Evolutionary conservation across 2,113 vertebrate species (phyloP).

Genomic region (Oostethus manadensis): DNA sequence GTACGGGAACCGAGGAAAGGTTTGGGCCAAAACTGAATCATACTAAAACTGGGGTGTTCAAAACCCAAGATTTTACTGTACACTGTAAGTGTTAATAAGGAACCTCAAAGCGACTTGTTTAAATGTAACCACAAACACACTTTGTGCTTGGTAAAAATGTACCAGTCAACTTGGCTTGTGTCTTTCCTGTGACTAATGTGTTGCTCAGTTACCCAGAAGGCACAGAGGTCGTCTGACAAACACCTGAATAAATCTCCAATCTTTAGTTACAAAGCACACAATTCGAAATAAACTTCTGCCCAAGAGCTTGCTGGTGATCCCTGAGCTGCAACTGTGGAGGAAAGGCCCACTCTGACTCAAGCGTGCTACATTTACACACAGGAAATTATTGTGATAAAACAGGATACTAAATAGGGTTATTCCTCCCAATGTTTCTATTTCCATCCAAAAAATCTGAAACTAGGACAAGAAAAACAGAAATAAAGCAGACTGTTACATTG

Average conservation of each 20-base stretch:
- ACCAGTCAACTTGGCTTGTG: slow-evolving; percentile 1
- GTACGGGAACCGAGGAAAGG: no score
- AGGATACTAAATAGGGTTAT: slow-evolving; percentile 31
- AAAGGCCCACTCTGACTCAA: slow-evolving; percentile 4
- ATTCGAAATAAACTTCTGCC: background rate
- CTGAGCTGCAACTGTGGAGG: slow-evolving; percentile 6
- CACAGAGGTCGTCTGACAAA: slow-evolving; percentile 13
- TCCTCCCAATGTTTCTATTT: slow-evolving; percentile 41
- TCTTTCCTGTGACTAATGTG: background rate
- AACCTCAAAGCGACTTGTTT: slow-evolving; percentile 14
- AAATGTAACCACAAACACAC: slow-evolving; percentile 16
- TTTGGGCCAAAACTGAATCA: no score
- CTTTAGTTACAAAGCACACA: slow-evolving; percentile 19
- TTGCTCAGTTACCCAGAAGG: slow-evolving; percentile 17
- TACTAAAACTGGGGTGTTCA: no score
- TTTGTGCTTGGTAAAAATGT: background rate
- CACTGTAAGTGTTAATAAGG: slow-evolving; percentile 25
- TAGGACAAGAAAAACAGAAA: slow-evolving; percentile 52
- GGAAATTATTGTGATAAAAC: slow-evolving; percentile 15
- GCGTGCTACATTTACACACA: slow-evolving; percentile 8
- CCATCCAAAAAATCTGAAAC: slow-evolving; percentile 26
- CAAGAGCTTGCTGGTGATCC: slow-evolving; percentile 9
- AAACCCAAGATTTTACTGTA: no score
- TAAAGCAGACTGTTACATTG: slow-evolving; percentile 43
- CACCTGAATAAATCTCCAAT: background rate